Conservation (phyloP, 2,888 invertebrate species). For the Linnaemya vulpina region DNA sequence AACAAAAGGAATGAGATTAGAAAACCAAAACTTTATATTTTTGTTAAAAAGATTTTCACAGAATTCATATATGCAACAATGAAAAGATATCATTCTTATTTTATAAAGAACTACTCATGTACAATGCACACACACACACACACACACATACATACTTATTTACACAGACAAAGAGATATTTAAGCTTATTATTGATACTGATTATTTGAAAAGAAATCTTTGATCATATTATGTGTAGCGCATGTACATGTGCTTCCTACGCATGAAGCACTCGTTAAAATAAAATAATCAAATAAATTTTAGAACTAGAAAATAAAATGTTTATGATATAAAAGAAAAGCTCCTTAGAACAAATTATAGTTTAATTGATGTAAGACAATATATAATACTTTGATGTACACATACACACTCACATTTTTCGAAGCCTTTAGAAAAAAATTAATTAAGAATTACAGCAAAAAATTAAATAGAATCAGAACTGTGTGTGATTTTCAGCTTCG, state of each 20-base stretch:
- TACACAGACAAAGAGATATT: neutral
- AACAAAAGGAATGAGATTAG: neutral
- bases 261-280: neutral
- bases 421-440: no score
- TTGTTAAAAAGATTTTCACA: conserved; percentile 4
- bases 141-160: neutral
- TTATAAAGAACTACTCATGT: neutral
- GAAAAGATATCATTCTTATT: neutral
- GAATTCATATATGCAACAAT: neutral
- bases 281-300: neutral
- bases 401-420: no score
- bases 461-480: no score
- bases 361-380: neutral
- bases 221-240: neutral
- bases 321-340: neutral
- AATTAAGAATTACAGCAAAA: no score
- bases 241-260: neutral
- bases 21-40: neutral
- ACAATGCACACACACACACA: neutral
- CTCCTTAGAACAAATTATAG: neutral
- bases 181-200: conserved; percentile 41
- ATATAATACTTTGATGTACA: no score
- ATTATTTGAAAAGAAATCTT: neutral
- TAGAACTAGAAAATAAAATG: neutral
- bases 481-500: no score